A percentile compares a stretch with the other conserved stretches of the same genome.
These are phyloP conservation scores for Mizuhopecten yessoensis DNA, from an alignment of 1,140 invertebrate genomes.

Conservation along the genomic window DNA sequence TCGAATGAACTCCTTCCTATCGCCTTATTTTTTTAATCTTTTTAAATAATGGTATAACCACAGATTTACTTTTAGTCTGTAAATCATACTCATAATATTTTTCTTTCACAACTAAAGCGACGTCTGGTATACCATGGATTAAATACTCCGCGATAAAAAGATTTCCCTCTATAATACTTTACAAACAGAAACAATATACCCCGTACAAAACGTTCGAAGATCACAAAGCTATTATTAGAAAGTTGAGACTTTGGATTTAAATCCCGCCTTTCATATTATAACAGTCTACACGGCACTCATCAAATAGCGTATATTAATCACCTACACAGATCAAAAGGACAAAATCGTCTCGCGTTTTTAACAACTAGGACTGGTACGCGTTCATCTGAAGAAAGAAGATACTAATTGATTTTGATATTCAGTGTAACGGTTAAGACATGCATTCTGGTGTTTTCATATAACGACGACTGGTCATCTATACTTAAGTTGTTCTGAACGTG, in stretches of 20 bases:
- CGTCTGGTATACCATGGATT: neutral
- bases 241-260: neutral
- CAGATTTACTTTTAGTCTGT: neutral
- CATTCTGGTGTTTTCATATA: neutral
- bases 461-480: too few relatives aligned
- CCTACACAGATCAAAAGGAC: neutral
- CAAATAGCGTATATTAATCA: neutral
- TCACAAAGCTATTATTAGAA: neutral
- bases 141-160: neutral
- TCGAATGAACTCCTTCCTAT: neutral
- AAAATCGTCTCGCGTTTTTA: neutral
- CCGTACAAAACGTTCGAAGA: neutral
- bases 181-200: neutral
- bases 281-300: neutral
- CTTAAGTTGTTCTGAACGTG: too few relatives aligned
- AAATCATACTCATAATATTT: constrained; percentile 7
- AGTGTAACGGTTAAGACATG: neutral
- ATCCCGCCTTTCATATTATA: neutral
- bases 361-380: neutral
- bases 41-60: neutral
- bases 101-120: constrained; percentile 32
- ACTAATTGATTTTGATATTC: neutral
- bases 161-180: neutral
- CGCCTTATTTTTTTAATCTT: constrained; percentile 15
- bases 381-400: constrained; percentile 18